Conservation (phyloP, 2,797 vertebrate genomes). For the Carduelis carduelis region DNA sequence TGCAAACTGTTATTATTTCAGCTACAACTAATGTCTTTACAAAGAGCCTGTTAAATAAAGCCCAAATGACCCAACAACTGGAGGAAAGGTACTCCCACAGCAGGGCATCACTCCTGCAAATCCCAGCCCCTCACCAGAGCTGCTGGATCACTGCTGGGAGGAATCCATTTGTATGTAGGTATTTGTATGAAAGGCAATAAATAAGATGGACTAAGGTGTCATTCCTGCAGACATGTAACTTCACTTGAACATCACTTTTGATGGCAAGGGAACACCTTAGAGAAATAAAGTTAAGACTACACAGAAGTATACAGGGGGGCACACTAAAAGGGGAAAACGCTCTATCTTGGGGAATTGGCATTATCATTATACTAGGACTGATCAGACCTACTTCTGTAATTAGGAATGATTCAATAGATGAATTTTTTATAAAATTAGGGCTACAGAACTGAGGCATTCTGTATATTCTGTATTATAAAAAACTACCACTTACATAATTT, state of each 20-base stretch:
- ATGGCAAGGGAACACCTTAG: not conserved
- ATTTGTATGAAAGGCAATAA: not conserved
- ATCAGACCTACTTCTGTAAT: not conserved
- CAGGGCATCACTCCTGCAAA: not conserved
- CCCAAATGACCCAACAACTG: accelerated
- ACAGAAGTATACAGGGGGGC: not conserved
- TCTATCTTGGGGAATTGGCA: not conserved
- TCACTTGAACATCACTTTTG: not conserved
- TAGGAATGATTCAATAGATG: not conserved
- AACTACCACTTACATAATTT: not conserved
- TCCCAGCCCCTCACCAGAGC: not conserved
- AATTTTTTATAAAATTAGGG: constrained; percentile 52
- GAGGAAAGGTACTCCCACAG: not conserved
- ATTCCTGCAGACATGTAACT: not conserved
- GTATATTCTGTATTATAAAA: constrained; percentile 27
- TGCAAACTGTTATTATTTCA: not conserved
- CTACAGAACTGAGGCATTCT: constrained; percentile 33
- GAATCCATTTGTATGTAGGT: not conserved
- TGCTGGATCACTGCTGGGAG: not conserved
- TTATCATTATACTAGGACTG: not conserved
- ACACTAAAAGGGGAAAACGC: not conserved
- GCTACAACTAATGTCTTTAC: not conserved
- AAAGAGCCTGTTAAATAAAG: not conserved
- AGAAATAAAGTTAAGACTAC: not conserved
- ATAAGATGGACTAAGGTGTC: not conserved